Percentiles rank a stretch among this genome's conserved stretches.
Evolutionary conservation across 2,113 vertebrate genomes (phyloP).

Genomic region (Paracanthobrama guichenoti): DNA sequence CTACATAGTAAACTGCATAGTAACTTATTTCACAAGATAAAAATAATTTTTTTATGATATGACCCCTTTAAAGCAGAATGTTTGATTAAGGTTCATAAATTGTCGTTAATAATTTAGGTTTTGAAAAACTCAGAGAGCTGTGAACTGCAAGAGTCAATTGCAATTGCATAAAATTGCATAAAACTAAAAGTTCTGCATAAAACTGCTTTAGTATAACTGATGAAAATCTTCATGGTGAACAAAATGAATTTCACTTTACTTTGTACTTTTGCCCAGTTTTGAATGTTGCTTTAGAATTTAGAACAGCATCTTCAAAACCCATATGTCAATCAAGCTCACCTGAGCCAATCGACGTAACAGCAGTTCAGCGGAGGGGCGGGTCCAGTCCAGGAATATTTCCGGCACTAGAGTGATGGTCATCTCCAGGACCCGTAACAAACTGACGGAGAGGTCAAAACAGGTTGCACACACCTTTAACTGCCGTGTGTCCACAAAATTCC

Average conservation of each 20-base stretch:
- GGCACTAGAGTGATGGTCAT: slow-evolving; percentile 95
- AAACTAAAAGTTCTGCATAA: too few relatives aligned
- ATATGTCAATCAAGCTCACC: slow-evolving; percentile 69
- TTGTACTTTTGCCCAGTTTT: background rate
- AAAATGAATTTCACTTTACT: background rate
- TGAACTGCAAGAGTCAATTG: background rate
- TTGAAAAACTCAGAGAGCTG: background rate
- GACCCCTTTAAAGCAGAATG: background rate
- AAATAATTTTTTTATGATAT: background rate
- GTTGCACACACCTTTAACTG: slow-evolving; percentile 98
- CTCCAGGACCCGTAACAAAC: slow-evolving; percentile 93
- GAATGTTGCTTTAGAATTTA: background rate
- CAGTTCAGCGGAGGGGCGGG: slow-evolving; percentile 89
- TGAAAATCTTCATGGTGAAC: background rate
- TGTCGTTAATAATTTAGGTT: background rate
- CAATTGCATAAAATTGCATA: too few relatives aligned
- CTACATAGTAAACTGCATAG: too few relatives aligned
- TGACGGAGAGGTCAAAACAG: slow-evolving; percentile 97
- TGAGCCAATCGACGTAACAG: slow-evolving; percentile 92
- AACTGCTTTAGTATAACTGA: background rate
- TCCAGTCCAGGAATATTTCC: slow-evolving; percentile 93
- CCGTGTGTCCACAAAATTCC: slow-evolving; percentile 96
- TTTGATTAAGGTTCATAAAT: background rate
- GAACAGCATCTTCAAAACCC: background rate
- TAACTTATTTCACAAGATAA: too few relatives aligned